phyloP scores from a whole-genome alignment of 2,888 invertebrate species.

The Dynastes grantii region DNA sequence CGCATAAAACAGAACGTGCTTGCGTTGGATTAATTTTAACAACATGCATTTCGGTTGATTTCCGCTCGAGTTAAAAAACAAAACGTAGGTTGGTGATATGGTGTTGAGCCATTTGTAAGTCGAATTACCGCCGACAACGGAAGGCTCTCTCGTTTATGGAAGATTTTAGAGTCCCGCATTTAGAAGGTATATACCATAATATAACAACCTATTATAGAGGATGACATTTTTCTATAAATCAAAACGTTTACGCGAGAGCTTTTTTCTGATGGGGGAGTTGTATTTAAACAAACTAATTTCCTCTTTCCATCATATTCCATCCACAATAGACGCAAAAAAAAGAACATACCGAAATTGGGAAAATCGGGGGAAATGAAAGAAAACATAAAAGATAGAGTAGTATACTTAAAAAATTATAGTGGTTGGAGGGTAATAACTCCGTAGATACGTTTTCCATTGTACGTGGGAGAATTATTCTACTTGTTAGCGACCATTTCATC shows the following conservation, averaged over 20 bases:
- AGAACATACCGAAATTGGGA: no score
- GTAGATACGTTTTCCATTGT: background rate
- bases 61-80: background rate
- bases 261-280: background rate
- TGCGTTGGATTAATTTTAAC: background rate
- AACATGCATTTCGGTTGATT: background rate
- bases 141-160: background rate
- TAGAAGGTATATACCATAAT: background rate
- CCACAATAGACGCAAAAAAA: no score
- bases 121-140: background rate
- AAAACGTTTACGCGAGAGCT: background rate
- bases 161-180: background rate
- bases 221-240: conserved; percentile 11
- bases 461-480: background rate
- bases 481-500: conserved; percentile 15
- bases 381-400: background rate
- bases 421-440: background rate
- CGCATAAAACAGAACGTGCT: background rate
- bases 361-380: background rate
- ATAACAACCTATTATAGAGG: background rate
- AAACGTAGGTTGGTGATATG: background rate
- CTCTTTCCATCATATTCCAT: background rate
- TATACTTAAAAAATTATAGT: background rate
- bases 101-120: background rate
- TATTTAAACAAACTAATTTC: background rate